Evolutionary conservation across 1,140 invertebrate genomes (phyloP), one percentile per base, ranked within the genome.

Genomic region (Zaprionus inermis): DNA sequence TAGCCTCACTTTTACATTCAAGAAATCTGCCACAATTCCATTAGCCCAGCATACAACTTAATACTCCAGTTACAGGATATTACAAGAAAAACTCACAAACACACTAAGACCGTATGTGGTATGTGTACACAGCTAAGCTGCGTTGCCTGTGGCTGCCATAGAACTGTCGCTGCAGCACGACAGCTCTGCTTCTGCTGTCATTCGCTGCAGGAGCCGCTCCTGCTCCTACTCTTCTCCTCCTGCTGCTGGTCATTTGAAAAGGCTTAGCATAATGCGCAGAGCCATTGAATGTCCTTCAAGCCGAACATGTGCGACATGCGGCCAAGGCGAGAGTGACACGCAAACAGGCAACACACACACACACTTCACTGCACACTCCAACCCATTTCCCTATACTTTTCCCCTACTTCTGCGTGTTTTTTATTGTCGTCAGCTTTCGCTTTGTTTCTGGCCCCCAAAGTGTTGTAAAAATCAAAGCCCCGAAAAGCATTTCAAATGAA

Each of bases 401-500:
- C 22, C 10, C 18, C 18, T 3, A 64, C 65, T 58, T 59, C 51
- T 16, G 0, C 51, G 22, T 34, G 4, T 10, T 30, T 46, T 41
- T 30, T 38, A 38, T 63, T 63, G 9, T 56, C 30, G 12, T 1
- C 22, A 24, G 22, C 24, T 20, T 57, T 49, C 66, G 52, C 70
- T 82, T 63, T 78, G 54, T 76, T 67, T 68, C 56, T 60, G 18
- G 7, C 7, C 44, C 11, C 44, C 64, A 30, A 56, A 61, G 28
- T 68, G 28, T 20, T 68, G 49, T 61, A 46, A 56, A 83, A 86
- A 86, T 86, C 82, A 88, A 76, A 86, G 79, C 70, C 78, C 51
- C 55, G 72, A 76, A 85, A 85, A 88, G 79, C 82, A 79, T 71
- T 83, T 69, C 49, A 58, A 70, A 72, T 54, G 63, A 77, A 86